A percentile compares a stretch with the other conserved stretches of the same genome.
Evolutionary conservation across 2,797 vertebrate genomes (phyloP).

Genomic region (Neopelma chrysocephalum): DNA sequence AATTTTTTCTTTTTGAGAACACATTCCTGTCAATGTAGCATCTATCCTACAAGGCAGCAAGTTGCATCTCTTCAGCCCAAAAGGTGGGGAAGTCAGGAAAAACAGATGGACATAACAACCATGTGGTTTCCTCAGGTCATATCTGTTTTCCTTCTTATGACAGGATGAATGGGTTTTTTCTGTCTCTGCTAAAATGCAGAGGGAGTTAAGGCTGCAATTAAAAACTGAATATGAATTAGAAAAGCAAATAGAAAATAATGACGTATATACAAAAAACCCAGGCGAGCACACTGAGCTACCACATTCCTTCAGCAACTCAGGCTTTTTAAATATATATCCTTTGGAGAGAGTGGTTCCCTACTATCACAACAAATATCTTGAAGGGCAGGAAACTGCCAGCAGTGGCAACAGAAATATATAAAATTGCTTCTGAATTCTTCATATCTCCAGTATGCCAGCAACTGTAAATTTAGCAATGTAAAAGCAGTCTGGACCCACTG

Average conservation of each 20-base stretch:
- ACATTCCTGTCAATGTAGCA: neutral
- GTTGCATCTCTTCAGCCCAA: neutral
- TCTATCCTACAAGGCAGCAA: neutral
- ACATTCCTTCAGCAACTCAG: neutral
- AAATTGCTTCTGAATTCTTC: conserved; percentile 59
- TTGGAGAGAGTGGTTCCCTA: neutral
- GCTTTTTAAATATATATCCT: neutral
- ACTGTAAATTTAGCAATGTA: conserved; percentile 37
- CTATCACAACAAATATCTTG: conserved; percentile 44
- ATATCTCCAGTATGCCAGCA: conserved; percentile 36
- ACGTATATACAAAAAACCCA: neutral
- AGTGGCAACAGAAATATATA: conserved; percentile 51
- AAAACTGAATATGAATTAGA: neutral
- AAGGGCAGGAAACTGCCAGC: conserved; percentile 37
- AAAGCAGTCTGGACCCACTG: neutral
- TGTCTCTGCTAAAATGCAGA: conserved; percentile 14
- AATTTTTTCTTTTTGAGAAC: neutral
- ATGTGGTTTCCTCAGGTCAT: neutral
- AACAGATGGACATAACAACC: neutral
- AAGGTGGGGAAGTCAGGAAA: neutral
- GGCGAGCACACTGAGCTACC: neutral
- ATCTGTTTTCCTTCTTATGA: conserved; percentile 18
- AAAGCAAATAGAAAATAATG: neutral
- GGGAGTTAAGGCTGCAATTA: conserved; percentile 2
- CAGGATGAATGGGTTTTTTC: neutral